phyloP scores from a whole-genome alignment of 2,113 vertebrate species.

The Clinocottus analis region DNA sequence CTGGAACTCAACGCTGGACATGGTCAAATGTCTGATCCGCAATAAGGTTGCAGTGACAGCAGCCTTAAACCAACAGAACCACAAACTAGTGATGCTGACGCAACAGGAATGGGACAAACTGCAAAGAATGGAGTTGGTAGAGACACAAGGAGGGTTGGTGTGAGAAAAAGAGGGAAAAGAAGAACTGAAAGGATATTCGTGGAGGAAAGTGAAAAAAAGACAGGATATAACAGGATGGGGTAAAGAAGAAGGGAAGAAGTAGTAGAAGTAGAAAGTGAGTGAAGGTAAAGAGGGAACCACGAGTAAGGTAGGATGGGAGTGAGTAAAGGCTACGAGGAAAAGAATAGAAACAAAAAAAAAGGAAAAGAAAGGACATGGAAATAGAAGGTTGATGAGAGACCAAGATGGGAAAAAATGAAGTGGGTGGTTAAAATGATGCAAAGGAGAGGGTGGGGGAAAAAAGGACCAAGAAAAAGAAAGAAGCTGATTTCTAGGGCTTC shows the following conservation, averaged over 20 bases:
- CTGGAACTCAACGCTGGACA: too few relatives aligned
- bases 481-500: slow-evolving; percentile 24
- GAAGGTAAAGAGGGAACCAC: not conserved
- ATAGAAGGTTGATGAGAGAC: not conserved
- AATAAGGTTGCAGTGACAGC: too few relatives aligned
- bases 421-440: not conserved
- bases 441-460: not conserved
- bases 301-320: not conserved
- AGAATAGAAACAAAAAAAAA: not conserved
- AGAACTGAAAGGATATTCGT: not conserved
- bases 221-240: not conserved
- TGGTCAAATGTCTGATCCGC: too few relatives aligned
- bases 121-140: too few relatives aligned
- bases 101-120: too few relatives aligned
- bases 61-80: too few relatives aligned
- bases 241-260: not conserved
- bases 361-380: too few relatives aligned
- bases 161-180: too few relatives aligned
- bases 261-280: too few relatives aligned
- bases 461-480: not conserved
- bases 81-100: too few relatives aligned
- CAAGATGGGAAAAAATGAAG: not conserved
- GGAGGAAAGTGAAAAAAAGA: too few relatives aligned
- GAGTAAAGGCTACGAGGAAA: not conserved
- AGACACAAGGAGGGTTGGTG: too few relatives aligned